phyloP scores from a whole-genome alignment of 2,888 invertebrate species.

The Shargacucullia verbasci region DNA sequence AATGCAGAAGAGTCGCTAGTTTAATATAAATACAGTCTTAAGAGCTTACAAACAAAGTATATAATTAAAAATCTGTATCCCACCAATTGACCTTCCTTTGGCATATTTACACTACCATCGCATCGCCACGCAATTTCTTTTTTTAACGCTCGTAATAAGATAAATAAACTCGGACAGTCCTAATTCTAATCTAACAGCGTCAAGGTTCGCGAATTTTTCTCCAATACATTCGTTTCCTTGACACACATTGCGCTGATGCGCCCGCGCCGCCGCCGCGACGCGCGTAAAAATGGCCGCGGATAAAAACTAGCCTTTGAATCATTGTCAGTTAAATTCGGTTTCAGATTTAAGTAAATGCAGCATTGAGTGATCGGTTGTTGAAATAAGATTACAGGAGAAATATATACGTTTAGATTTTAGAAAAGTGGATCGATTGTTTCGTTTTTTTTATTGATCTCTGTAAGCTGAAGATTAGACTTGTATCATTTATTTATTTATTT shows the following conservation, averaged over 20 bases:
- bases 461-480: slow-evolving; percentile 1
- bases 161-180: slow-evolving; percentile 80
- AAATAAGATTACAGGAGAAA: slow-evolving; percentile 6
- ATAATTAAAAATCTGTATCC: slow-evolving; percentile 23
- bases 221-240: slow-evolving; percentile 80
- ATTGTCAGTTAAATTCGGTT: slow-evolving; percentile 45
- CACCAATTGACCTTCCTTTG: slow-evolving; percentile 38
- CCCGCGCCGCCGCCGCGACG: slow-evolving; percentile 69
- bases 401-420: slow-evolving; percentile 7
- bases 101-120: slow-evolving; percentile 32
- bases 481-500: background rate
- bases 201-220: slow-evolving; percentile 86
- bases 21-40: slow-evolving; percentile 16
- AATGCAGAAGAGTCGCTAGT: slow-evolving; percentile 2
- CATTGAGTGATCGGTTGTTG: slow-evolving; percentile 14
- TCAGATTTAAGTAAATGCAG: slow-evolving; percentile 35
- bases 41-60: slow-evolving; percentile 16
- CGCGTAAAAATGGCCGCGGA: slow-evolving; percentile 65
- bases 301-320: slow-evolving; percentile 55
- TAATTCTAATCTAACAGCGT: slow-evolving; percentile 79
- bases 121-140: slow-evolving; percentile 52
- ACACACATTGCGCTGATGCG: slow-evolving; percentile 78
- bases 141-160: slow-evolving; percentile 62
- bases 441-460: slow-evolving; percentile 14
- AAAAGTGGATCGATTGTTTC: slow-evolving; percentile 8